Base-by-base conservation (phyloP, 2,113 vertebrate genomes). In the Python bivittatus region DNA sequence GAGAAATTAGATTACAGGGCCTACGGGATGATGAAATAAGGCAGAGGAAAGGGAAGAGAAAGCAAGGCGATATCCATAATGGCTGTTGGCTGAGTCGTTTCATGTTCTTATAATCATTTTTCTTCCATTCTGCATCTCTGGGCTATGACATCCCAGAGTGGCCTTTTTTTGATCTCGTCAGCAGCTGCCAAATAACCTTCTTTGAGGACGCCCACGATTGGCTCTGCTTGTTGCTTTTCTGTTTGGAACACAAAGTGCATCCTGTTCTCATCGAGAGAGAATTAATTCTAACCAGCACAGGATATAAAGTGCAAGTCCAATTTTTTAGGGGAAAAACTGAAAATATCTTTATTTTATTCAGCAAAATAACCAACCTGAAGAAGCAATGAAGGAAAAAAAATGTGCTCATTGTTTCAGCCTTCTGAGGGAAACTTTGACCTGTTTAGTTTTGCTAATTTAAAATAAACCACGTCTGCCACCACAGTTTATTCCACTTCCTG, bases 61-160 rank as follows among this genome's bases (percentile, higher is more conserved):
- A 42, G 57, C 33, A 89, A 89, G 57, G 44, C 44, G 27, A 58
- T 89, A 52, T 58, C 88, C 25, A 17, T 25, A 48, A 88, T 84
- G 72, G 68, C 57, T 64, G 44, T 85, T 58, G 17, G 56, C 88
- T 52, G 52, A 25, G 23, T 64, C 7, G 15, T 64, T 89, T 92
- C 88, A 84, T 64, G 61, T 89, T 89, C 87, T 92, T 89, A 79
- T 89, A 89, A 92, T 92, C 91, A 85, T 89, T 89, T 92, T 84
- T 89, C n/a, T 56, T 27, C 88, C 42, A n/a, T 54, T 84, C 72
- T 52, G n/a, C 57, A 79, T 85, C 68, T 38, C n/a, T 54, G 48
- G 88, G 88, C 79, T 85, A 85, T 42, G 79, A 92, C 88, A 85
- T 88, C 72, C 54, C 79, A 53, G 48, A 27, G 23, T 79, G 29